Conservation (phyloP, 1,140 invertebrate species). For the Drosophila biarmipes region DNA sequence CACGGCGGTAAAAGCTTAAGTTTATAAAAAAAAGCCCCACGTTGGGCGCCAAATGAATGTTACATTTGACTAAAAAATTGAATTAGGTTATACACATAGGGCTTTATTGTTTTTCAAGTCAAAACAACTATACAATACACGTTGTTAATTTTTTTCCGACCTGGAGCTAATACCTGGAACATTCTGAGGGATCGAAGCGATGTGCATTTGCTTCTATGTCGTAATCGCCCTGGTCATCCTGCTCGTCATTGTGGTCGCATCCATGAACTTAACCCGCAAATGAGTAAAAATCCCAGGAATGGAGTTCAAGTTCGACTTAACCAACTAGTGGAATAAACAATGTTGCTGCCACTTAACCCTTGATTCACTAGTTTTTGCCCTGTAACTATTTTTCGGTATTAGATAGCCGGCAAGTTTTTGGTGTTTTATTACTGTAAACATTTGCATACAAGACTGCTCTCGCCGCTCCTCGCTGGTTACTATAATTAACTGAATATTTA, state of each 20-base stretch:
- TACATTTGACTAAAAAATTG: not conserved
- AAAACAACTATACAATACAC: not conserved
- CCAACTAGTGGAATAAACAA: slow-evolving; percentile 6
- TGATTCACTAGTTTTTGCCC: not conserved
- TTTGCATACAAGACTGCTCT: slow-evolving; percentile 46
- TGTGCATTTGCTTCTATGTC: slow-evolving; percentile 9
- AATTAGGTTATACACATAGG: not conserved
- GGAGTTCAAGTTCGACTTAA: slow-evolving; percentile 7
- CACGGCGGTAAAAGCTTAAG: not conserved
- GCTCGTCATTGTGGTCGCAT: slow-evolving; percentile 5
- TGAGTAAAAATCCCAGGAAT: not conserved
- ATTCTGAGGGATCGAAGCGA: not conserved
- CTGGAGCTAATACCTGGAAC: not conserved
- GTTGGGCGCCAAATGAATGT: not conserved
- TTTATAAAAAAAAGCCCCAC: not conserved
- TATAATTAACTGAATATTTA: slow-evolving; percentile 83
- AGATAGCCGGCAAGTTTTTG: slow-evolving; percentile 37
- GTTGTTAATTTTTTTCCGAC: not conserved
- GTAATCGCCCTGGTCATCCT: slow-evolving; percentile 5
- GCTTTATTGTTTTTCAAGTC: not conserved
- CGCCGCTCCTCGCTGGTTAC: slow-evolving; percentile 30
- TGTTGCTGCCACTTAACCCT: not conserved
- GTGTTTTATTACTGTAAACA: slow-evolving; percentile 52
- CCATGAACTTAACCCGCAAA: not conserved
- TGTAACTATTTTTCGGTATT: slow-evolving; percentile 17